Conservation (phyloP, 1,140 invertebrate species). For the Popillia japonica region DNA sequence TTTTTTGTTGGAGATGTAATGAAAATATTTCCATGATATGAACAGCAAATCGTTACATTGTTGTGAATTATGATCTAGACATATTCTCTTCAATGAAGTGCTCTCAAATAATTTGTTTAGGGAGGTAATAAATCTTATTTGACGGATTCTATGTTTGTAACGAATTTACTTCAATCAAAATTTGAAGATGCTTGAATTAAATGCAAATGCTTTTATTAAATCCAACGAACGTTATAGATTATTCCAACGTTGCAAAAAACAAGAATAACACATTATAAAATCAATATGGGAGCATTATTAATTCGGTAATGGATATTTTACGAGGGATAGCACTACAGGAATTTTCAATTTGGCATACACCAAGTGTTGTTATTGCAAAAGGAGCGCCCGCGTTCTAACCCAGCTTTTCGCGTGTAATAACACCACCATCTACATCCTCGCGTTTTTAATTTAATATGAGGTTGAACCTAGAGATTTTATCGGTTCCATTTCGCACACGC, state of each 20-base stretch:
- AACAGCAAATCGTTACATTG: too few relatives aligned
- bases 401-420: constrained; percentile 9
- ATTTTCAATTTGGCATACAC: constrained; percentile 29
- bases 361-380: constrained; percentile 6
- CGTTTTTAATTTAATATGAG: constrained; percentile 3
- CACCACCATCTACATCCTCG: constrained; percentile 4
- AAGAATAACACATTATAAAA: constrained; percentile 32
- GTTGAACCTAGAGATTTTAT: constrained; percentile 2
- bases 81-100: too few relatives aligned
- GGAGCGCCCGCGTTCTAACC: neutral
- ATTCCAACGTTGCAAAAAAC: neutral
- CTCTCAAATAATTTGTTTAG: too few relatives aligned
- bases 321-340: constrained; percentile 12
- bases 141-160: too few relatives aligned
- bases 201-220: too few relatives aligned
- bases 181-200: too few relatives aligned
- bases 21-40: too few relatives aligned
- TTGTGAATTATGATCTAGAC: too few relatives aligned
- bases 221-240: neutral
- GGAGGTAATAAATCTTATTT: too few relatives aligned
- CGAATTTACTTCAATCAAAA: too few relatives aligned
- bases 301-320: constrained; percentile 26
- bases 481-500: too few relatives aligned
- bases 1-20: too few relatives aligned
- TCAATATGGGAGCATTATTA: constrained; percentile 26